Conservation (phyloP, 1,140 invertebrate species). For the Solen grandis region DNA sequence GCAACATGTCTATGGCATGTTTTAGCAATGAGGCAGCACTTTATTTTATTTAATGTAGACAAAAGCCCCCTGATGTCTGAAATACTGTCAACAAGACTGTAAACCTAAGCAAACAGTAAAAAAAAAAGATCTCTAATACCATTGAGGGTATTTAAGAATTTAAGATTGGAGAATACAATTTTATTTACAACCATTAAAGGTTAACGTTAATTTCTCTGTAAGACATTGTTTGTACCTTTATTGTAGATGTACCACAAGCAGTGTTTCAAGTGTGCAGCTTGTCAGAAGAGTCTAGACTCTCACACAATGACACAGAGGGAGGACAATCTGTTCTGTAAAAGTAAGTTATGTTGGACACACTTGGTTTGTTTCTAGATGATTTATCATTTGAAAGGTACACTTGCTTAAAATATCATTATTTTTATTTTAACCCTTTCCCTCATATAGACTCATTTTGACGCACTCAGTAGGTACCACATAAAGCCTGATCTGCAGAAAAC, state of each 20-base stretch:
- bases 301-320: constrained; percentile 96
- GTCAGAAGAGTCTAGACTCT: constrained; percentile 94
- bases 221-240: neutral
- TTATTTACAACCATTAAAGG: neutral
- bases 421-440: neutral
- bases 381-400: neutral
- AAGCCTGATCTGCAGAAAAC: too few relatives aligned
- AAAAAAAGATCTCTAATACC: neutral
- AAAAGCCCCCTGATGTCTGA: too few relatives aligned
- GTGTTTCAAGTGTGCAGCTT: constrained; percentile 82
- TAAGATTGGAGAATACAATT: too few relatives aligned
- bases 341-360: constrained; percentile 43
- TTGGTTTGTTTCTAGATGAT: neutral
- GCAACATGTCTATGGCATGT: too few relatives aligned
- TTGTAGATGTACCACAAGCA: constrained; percentile 67
- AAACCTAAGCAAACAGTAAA: neutral
- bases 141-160: too few relatives aligned
- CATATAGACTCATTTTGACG: too few relatives aligned
- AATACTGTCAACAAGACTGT: neutral
- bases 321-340: constrained; percentile 95
- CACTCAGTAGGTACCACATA: too few relatives aligned
- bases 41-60: too few relatives aligned
- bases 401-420: neutral
- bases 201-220: neutral
- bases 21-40: too few relatives aligned